These are phyloP conservation scores for Aptenodytes forsteri DNA, from an alignment of 2,113 vertebrate genomes.

Conservation along the genomic window DNA sequence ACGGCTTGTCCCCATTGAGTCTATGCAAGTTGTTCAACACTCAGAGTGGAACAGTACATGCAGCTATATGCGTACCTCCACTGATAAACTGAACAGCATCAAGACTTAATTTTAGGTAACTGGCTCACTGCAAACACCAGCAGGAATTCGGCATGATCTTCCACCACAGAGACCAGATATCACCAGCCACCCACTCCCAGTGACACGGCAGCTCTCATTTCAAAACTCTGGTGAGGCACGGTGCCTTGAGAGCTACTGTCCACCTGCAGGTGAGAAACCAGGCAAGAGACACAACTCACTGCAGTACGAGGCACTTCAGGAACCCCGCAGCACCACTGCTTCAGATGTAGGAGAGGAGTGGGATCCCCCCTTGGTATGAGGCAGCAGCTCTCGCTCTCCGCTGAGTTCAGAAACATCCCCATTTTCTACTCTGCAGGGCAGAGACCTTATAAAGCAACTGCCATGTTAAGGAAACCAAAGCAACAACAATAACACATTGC, in stretches of 20 bases:
- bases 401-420: not conserved
- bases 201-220: not conserved
- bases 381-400: not conserved
- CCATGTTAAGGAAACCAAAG: not conserved
- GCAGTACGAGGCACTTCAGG: rapidly evolving
- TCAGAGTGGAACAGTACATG: not conserved
- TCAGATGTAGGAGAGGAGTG: not conserved
- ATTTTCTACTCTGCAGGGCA: not conserved
- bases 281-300: not conserved
- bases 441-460: not conserved
- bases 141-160: not conserved
- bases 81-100: not conserved
- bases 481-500: not conserved
- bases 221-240: not conserved
- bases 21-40: not conserved
- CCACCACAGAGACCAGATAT: not conserved
- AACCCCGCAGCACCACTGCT: not conserved
- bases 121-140: not conserved
- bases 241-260: not conserved
- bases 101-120: not conserved
- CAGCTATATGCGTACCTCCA: not conserved
- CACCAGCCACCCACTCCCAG: rapidly evolving
- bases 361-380: not conserved
- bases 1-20: not conserved
- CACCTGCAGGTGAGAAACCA: not conserved